Evolutionary conservation across 2,797 vertebrate genomes (phyloP).

Genomic region (Sandelia bainsii): DNA sequence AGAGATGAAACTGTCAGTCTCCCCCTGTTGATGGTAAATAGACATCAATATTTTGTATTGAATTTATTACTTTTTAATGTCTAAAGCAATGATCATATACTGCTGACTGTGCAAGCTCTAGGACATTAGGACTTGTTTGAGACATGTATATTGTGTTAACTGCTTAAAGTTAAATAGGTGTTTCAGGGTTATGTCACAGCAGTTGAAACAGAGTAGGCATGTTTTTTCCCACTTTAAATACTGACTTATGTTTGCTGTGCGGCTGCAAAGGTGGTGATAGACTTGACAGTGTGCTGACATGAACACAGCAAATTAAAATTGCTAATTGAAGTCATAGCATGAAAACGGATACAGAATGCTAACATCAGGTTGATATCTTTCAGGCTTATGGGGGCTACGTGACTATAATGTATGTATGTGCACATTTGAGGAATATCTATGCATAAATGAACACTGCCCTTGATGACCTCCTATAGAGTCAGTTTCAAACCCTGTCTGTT

Average conservation of each 20-base stretch:
- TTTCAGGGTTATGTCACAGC: background rate
- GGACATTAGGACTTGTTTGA: background rate
- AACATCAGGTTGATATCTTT: background rate
- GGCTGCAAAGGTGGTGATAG: background rate
- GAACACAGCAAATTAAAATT: background rate
- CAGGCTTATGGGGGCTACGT: background rate
- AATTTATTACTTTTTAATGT: background rate
- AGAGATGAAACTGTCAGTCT: background rate
- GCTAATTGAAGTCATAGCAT: background rate
- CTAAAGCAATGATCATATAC: background rate
- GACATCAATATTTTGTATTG: background rate
- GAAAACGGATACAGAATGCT: background rate
- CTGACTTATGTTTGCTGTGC: background rate
- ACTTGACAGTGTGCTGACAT: background rate
- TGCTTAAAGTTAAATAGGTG: background rate
- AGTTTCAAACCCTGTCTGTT: background rate
- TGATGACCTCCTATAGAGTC: background rate
- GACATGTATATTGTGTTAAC: background rate
- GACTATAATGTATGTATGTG: background rate
- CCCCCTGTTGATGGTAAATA: conserved; percentile 5
- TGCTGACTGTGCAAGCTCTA: background rate
- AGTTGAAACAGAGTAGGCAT: background rate
- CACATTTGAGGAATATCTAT: background rate
- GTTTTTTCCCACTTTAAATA: background rate
- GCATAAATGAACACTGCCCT: background rate